Evolutionary conservation across 2,113 vertebrate genomes (phyloP).

Genomic region (Bos javanicus): DNA sequence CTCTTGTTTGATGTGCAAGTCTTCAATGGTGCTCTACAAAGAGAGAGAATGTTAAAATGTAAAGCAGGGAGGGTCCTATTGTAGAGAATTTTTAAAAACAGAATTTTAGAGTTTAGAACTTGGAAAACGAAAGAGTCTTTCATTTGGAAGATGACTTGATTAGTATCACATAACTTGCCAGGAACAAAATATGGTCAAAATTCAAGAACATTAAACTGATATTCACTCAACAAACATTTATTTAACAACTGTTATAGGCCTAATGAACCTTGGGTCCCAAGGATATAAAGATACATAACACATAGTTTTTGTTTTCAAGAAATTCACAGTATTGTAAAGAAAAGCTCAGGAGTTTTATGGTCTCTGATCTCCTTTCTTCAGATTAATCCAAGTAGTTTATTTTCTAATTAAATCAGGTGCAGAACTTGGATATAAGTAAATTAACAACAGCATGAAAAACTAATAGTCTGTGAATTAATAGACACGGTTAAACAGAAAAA

Average conservation of each 20-base stretch:
- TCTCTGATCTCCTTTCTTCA: background rate
- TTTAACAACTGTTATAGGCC: background rate
- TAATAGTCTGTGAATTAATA: background rate
- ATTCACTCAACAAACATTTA: background rate
- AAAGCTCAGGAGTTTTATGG: background rate
- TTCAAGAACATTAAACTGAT: background rate
- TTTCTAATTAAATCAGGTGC: background rate
- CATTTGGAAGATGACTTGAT: background rate
- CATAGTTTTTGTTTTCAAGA: background rate
- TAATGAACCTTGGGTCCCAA: background rate
- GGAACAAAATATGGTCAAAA: background rate
- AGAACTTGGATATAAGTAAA: background rate
- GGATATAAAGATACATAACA: background rate
- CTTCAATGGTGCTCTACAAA: background rate
- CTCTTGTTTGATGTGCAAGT: background rate
- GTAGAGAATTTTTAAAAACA: background rate
- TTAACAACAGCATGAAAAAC: background rate
- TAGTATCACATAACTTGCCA: background rate
- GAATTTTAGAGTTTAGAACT: background rate
- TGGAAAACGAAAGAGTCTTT: background rate
- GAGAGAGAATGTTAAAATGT: background rate
- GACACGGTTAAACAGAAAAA: background rate
- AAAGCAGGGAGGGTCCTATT: background rate
- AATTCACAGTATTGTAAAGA: background rate
- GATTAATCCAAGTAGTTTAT: background rate